These are phyloP conservation scores for Balanococcus diminutus DNA, from an alignment of 2,888 invertebrate genomes.

Conservation along the genomic window DNA sequence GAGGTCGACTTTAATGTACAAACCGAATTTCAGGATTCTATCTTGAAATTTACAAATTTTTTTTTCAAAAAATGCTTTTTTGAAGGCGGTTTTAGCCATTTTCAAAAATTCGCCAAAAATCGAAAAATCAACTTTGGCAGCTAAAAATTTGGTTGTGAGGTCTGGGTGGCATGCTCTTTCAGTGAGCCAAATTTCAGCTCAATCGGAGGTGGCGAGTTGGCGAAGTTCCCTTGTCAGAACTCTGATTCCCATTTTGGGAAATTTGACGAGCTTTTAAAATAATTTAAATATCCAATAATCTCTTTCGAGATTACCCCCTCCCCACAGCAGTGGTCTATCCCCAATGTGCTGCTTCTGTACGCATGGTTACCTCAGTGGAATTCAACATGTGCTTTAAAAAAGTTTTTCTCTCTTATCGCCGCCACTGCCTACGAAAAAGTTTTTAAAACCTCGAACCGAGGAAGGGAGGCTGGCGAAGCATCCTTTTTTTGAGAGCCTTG, in stretches of 20 bases:
- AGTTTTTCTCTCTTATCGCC: background rate
- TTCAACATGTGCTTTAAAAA: conserved; percentile 32
- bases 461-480: background rate
- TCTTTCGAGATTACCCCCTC: background rate
- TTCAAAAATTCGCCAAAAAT: too few relatives aligned
- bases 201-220: too few relatives aligned
- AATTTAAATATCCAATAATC: conserved; percentile 36
- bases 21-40: too few relatives aligned
- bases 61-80: too few relatives aligned
- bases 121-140: too few relatives aligned
- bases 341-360: background rate
- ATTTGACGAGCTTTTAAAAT: conserved; percentile 6
- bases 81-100: too few relatives aligned
- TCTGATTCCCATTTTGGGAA: background rate
- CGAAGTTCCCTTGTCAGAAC: too few relatives aligned
- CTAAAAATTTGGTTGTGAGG: too few relatives aligned
- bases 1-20: too few relatives aligned
- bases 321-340: background rate
- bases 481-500: background rate
- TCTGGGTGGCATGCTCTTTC: too few relatives aligned
- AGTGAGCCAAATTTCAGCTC: too few relatives aligned
- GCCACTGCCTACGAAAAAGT: conserved; percentile 3
- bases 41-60: too few relatives aligned
- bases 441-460: background rate
- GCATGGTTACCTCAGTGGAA: background rate